Evolutionary conservation across 1,140 invertebrate genomes (phyloP).

Genomic region (Hyposmocoma kahamanoa): DNA sequence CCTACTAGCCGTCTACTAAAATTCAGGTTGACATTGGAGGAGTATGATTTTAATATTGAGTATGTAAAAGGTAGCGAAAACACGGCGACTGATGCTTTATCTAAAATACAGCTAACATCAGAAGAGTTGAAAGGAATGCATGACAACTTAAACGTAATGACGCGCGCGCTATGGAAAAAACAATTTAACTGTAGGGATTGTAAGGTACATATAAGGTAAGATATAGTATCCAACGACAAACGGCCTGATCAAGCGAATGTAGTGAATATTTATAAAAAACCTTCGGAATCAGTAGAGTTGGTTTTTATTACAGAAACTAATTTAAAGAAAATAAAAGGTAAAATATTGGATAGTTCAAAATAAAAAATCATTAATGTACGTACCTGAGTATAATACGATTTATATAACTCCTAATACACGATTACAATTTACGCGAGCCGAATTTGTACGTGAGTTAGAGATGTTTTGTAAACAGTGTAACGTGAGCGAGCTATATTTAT

Average conservation of each 20-base stretch:
- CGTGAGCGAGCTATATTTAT: constrained; percentile 8
- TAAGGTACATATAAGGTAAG: background rate
- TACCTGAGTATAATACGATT: constrained; percentile 6
- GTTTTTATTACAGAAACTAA: constrained; percentile 7
- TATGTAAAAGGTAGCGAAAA: constrained; percentile 21
- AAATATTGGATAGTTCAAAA: background rate
- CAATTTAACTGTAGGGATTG: background rate
- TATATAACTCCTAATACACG: constrained; percentile 5
- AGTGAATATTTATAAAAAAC: constrained; percentile 17
- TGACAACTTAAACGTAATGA: background rate
- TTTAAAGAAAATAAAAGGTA: constrained; percentile 6
- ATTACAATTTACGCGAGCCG: constrained; percentile 13
- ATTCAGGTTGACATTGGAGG: constrained; percentile 39
- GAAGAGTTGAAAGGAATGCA: constrained; percentile 1
- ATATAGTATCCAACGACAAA: constrained; percentile 5
- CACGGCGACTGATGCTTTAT: constrained; percentile 7
- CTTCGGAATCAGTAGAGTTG: constrained; percentile 14
- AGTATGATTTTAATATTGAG: constrained; percentile 35
- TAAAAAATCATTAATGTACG: background rate
- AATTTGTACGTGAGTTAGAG: constrained; percentile 12
- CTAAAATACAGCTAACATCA: background rate
- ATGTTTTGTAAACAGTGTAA: constrained; percentile 7
- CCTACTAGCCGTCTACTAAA: constrained; percentile 29
- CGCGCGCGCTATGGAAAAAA: background rate
- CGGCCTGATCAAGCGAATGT: constrained; percentile 26